Conservation (phyloP, 2,888 invertebrate species). For the Cheilosia urbana region DNA sequence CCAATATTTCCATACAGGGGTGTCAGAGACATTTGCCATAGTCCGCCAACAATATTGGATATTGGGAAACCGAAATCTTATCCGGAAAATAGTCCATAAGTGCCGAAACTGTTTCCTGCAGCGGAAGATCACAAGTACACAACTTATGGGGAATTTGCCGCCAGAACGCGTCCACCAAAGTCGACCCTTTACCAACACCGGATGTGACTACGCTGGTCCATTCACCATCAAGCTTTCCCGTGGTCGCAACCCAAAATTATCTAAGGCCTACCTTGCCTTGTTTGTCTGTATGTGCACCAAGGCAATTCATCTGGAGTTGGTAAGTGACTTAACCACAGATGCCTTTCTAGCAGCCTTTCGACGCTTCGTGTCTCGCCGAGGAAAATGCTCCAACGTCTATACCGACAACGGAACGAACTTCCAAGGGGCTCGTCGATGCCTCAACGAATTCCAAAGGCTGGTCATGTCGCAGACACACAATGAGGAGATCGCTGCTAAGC, state of each 20-base stretch:
- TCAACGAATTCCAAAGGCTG: too few species aligned
- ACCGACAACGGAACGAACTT: constrained; percentile 44
- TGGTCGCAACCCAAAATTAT: constrained; percentile 9
- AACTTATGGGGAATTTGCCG: constrained; percentile 60
- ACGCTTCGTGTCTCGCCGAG: constrained; percentile 31
- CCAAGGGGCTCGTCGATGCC: too few species aligned
- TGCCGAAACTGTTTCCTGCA: constrained; percentile 66
- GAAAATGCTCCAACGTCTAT: constrained; percentile 38
- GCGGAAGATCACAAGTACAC: constrained; percentile 27
- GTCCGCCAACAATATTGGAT: constrained; percentile 59
- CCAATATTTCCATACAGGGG: constrained; percentile 38
- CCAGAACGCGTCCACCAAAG: constrained; percentile 2
- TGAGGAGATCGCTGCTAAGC: too few species aligned
- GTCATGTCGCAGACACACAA: too few species aligned
- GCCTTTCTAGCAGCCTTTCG: constrained; percentile 39
- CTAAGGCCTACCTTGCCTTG: constrained; percentile 53
- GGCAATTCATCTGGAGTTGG: constrained; percentile 57
- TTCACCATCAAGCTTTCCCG: constrained; percentile 43
- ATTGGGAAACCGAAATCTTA: constrained; percentile 43
- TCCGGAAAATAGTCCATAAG: constrained; percentile 31
- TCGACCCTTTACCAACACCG: constrained; percentile 42
- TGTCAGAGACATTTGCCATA: constrained; percentile 37
- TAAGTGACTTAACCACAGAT: constrained; percentile 42
- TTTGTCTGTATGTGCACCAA: constrained; percentile 63
- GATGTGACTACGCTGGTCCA: constrained; percentile 54